phyloP scores from a whole-genome alignment of 64 coral and sea anemone genomes.

The Montipora cactus region DNA sequence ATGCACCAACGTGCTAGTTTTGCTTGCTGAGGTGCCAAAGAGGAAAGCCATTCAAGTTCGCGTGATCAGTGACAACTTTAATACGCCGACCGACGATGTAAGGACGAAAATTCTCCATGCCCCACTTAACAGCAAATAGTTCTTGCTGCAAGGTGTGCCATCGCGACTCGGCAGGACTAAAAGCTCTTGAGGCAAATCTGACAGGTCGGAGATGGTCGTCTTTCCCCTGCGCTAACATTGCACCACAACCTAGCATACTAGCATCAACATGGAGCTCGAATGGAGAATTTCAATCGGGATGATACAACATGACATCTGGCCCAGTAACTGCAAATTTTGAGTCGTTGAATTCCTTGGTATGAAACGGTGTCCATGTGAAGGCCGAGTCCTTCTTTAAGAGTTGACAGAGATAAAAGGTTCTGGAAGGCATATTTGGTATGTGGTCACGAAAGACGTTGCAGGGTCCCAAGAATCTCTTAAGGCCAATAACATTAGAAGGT shows the following conservation, averaged over 20 bases:
- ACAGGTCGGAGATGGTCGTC: background rate
- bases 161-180: too few species aligned
- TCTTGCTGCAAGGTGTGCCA: constrained; percentile 5
- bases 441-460: constrained; percentile 36
- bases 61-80: constrained; percentile 42
- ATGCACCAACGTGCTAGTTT: background rate
- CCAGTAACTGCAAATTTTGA: constrained; percentile 2
- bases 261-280: constrained; percentile 41
- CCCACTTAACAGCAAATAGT: constrained; percentile 12
- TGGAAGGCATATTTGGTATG: background rate
- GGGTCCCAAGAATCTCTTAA: constrained; percentile 43
- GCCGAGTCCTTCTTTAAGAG: background rate
- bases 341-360: constrained; percentile 6
- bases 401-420: background rate
- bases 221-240: constrained; percentile 28
- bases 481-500: background rate
- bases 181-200: constrained; percentile 20
- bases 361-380: constrained; percentile 6
- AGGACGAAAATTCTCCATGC: too few species aligned
- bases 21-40: constrained; percentile 16
- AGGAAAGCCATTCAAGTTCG: background rate
- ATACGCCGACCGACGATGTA: background rate
- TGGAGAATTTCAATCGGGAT: constrained; percentile 21
- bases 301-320: background rate
- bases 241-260: constrained; percentile 25